phyloP scores from a whole-genome alignment of 23 tunicate genomes.

The Styela plicata region DNA sequence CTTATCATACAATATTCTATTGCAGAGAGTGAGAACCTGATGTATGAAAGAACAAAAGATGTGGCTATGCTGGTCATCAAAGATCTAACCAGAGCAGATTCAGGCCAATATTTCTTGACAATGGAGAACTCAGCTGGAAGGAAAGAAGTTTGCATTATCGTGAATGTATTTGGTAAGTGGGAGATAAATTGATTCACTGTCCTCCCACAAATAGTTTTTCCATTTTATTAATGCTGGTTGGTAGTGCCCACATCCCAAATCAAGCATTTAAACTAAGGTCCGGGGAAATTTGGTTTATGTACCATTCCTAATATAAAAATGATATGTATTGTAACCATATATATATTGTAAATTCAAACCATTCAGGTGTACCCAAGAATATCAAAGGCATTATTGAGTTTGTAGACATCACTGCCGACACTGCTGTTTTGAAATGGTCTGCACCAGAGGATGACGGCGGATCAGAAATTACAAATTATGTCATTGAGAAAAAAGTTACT shows the following conservation, averaged over 20 bases:
- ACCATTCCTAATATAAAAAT: too few relatives aligned
- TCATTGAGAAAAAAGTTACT: conserved; percentile 43
- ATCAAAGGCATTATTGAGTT: conserved; percentile 76
- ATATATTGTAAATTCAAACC: neutral
- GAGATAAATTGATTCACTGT: too few relatives aligned
- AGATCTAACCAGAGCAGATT: conserved; percentile 22
- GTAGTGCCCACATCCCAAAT: too few relatives aligned
- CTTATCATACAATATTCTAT: neutral
- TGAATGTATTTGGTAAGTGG: conserved; percentile 47
- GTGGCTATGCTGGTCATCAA: conserved; percentile 24
- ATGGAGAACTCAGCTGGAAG: conserved; percentile 47
- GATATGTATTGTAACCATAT: neutral
- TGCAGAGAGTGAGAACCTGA: conserved; percentile 13
- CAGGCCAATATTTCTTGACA: conserved; percentile 45
- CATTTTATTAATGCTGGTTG: too few relatives aligned
- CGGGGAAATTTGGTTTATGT: too few relatives aligned
- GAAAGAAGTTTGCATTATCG: conserved; percentile 35
- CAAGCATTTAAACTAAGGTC: too few relatives aligned
- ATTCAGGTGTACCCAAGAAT: conserved; percentile 70
- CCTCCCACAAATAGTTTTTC: too few relatives aligned
- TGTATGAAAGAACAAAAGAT: conserved; percentile 9
- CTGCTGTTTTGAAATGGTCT: conserved; percentile 32
- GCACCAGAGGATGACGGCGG: conserved; percentile 59
- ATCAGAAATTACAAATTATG: conserved; percentile 37
- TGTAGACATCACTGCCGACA: conserved; percentile 27